Percentiles rank a stretch among this genome's conserved stretches.
These are phyloP conservation scores for Amblyraja radiata DNA, from an alignment of 2,797 vertebrate species.

Conservation along the genomic window DNA sequence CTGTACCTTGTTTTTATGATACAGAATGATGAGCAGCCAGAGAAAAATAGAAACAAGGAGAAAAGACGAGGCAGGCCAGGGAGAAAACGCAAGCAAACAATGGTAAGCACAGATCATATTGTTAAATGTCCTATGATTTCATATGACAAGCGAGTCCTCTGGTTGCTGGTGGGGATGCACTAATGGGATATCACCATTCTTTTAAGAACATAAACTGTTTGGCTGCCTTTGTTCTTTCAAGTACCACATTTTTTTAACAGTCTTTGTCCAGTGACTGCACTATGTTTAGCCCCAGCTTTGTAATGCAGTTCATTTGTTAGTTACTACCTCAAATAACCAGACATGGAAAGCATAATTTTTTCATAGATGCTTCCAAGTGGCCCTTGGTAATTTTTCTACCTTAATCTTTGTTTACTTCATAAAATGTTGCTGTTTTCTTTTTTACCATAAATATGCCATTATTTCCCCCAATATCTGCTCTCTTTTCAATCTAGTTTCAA, in stretches of 20 bases:
- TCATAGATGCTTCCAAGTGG: neutral
- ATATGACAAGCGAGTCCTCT: constrained; percentile 3
- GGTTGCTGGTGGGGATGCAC: constrained; percentile 14
- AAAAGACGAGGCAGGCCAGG: constrained; percentile 74
- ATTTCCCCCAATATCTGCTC: neutral
- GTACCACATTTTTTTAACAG: neutral
- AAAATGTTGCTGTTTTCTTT: neutral
- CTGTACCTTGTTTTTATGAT: constrained; percentile 38
- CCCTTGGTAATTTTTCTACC: neutral
- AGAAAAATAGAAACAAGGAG: constrained; percentile 65
- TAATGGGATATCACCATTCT: constrained; percentile 24
- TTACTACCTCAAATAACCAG: neutral
- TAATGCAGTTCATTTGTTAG: neutral
- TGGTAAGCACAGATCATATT: constrained; percentile 64
- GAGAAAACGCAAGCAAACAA: constrained; percentile 76
- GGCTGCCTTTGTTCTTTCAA: neutral
- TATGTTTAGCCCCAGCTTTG: neutral
- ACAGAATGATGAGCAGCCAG: constrained; percentile 76
- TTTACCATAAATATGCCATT: neutral
- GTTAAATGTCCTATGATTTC: constrained; percentile 27
- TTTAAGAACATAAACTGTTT: neutral
- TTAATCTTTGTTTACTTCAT: neutral
- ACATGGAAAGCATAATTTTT: neutral
- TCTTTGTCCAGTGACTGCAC: constrained; percentile 12
- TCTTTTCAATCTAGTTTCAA: neutral